Evolutionary conservation across 2,113 vertebrate genomes (phyloP), one percentile per base, ranked within the genome.

Genomic region (Tamias sibiricus): DNA sequence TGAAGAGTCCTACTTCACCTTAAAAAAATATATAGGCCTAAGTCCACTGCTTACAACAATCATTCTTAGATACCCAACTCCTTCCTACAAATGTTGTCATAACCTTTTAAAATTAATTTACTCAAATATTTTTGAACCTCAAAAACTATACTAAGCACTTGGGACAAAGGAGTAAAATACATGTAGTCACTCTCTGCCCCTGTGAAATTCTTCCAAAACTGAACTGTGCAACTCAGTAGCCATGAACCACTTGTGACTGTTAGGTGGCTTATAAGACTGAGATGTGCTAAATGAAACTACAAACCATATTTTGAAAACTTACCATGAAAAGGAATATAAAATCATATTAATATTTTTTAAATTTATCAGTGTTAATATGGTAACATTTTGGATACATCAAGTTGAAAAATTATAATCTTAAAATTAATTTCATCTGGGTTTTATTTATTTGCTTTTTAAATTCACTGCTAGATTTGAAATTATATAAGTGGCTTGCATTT

Each of bases 1-100:
- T 91, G 64, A 97, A 95, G 77, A 84, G 2, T 68, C n/a, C 26
- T 96, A 6, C 44, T 84, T 75, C 81, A 44, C 6, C 57, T 28
- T 76, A 11, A 44, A 87, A 87, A 81, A 87, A 84, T 12, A 89
- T 47, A 66, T 4, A 42, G n/a, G 19, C 54, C 22, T 22, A 14
- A 44, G 84, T 77, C 52, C 9, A 74, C 10, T 68, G 11, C 57
- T 95, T 59, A 94, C 0, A 74, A 22, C 17, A 66, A 52, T 76
- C 32, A 71, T 90, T 91, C 49, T 77, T 93, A 14, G 30, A 88
- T 10, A 44, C 2, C 16, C 10, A 72, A 13, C 37, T 77, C 54
- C 42, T 62, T 86, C 13, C 57, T 76, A 85, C 30, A 76, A 37
- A 92, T 57, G 22, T 9, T 94, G 6, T 64, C 26, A 74, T 85